Evolutionary conservation across 1,140 invertebrate genomes (phyloP).

Genomic region (Parapsyche elsis): DNA sequence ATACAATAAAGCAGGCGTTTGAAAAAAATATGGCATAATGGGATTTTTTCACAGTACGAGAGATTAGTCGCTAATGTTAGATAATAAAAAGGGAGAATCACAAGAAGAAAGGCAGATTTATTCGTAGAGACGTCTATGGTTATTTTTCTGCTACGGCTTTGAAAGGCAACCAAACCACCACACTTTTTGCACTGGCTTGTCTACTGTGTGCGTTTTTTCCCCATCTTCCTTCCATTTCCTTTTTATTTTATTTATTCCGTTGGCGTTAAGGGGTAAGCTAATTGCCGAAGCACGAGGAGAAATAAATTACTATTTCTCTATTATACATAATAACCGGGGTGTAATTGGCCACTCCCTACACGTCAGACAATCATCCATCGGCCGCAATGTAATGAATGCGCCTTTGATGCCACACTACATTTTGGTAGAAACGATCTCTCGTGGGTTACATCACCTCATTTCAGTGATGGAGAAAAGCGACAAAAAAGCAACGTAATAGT

Average conservation of each 20-base stretch:
- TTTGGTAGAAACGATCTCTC: conserved; percentile 18
- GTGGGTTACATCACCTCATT: conserved; percentile 32
- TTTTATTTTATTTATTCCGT: conserved; percentile 4
- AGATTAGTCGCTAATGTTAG: conserved; percentile 38
- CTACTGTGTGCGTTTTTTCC: neutral
- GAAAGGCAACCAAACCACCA: conserved; percentile 6
- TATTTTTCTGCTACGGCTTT: conserved; percentile 3
- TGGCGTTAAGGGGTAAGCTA: conserved; percentile 9
- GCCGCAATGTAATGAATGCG: conserved; percentile 44
- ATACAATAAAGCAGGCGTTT: neutral
- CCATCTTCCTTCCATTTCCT: neutral
- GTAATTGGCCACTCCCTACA: conserved; percentile 49
- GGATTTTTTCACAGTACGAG: conserved; percentile 4
- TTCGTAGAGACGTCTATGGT: neutral
- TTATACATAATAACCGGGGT: conserved; percentile 51
- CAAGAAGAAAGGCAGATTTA: conserved; percentile 21
- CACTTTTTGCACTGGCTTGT: neutral
- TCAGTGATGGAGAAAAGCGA: conserved; percentile 23
- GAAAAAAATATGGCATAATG: conserved; percentile 8
- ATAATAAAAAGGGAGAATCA: conserved; percentile 40
- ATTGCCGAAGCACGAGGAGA: conserved; percentile 36
- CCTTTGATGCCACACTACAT: conserved; percentile 44
- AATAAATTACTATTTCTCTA: conserved; percentile 50
- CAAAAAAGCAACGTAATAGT: neutral
- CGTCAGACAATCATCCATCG: conserved; percentile 17